Evolutionary conservation across 2,797 vertebrate genomes (phyloP).

Genomic region (Cyprinella venusta): DNA sequence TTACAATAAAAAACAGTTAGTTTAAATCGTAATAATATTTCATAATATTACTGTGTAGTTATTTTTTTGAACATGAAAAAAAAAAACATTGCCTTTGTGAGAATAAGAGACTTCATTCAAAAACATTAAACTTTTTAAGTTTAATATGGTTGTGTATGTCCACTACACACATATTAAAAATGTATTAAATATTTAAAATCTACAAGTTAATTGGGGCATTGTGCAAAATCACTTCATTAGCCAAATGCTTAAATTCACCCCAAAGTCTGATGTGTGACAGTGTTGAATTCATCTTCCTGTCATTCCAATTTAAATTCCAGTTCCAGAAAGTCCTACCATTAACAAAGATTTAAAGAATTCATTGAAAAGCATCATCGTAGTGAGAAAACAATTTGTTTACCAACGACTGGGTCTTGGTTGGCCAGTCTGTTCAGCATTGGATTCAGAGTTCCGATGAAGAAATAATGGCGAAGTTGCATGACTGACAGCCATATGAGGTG

Average conservation of each 20-base stretch:
- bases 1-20: neutral
- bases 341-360: neutral
- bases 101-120: neutral
- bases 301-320: neutral
- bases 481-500: constrained; percentile 86
- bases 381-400: constrained; percentile 57
- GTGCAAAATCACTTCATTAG: neutral
- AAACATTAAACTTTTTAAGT: neutral
- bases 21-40: neutral
- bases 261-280: neutral
- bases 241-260: neutral
- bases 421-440: constrained; percentile 80
- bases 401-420: constrained; percentile 54
- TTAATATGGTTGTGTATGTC: neutral
- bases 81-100: neutral
- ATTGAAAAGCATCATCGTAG: neutral
- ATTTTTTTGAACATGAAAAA: neutral
- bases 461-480: constrained; percentile 88
- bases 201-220: neutral
- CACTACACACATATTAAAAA: neutral
- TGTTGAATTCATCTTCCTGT: neutral
- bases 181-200: neutral
- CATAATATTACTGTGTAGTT: neutral
- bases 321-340: neutral
- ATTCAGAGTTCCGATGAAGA: constrained; percentile 91